phyloP scores from a whole-genome alignment of 2,113 vertebrate species.

The Rhinoptilus africanus region DNA sequence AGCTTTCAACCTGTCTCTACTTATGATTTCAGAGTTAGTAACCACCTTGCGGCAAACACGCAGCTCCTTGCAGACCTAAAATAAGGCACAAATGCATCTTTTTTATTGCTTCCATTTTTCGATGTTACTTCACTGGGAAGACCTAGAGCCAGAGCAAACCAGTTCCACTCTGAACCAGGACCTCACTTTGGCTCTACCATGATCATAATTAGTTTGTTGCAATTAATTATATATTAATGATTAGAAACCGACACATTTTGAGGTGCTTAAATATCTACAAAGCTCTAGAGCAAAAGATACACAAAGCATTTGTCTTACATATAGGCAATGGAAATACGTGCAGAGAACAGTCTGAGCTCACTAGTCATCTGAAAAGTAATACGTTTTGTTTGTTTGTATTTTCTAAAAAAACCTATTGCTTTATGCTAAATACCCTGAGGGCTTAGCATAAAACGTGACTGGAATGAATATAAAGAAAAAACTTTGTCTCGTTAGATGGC shows the following conservation, averaged over 20 bases:
- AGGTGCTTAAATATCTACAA: conserved; percentile 68
- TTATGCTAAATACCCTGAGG: conserved; percentile 75
- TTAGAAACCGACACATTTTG: conserved; percentile 23
- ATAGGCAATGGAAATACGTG: background rate
- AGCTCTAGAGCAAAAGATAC: conserved; percentile 48
- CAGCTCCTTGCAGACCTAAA: background rate
- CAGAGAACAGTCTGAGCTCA: background rate
- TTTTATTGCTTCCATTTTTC: background rate
- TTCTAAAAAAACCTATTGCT: conserved; percentile 51
- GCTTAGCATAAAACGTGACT: conserved; percentile 63
- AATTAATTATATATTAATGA: background rate
- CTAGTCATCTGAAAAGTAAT: conserved; percentile 40
- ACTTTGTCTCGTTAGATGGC: conserved; percentile 80
- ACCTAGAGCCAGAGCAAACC: background rate
- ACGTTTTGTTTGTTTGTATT: conserved; percentile 58
- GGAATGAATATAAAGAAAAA: conserved; percentile 67
- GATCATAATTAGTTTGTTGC: background rate
- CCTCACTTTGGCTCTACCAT: background rate
- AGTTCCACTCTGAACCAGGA: background rate
- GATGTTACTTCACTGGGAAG: background rate
- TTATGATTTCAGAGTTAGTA: background rate
- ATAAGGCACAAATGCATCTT: background rate
- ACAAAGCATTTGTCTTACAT: background rate
- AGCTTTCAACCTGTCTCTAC: background rate
- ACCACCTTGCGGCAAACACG: background rate